These are phyloP conservation scores for Heliothis subflexa DNA, from an alignment of 1,140 invertebrate genomes.

Conservation along the genomic window DNA sequence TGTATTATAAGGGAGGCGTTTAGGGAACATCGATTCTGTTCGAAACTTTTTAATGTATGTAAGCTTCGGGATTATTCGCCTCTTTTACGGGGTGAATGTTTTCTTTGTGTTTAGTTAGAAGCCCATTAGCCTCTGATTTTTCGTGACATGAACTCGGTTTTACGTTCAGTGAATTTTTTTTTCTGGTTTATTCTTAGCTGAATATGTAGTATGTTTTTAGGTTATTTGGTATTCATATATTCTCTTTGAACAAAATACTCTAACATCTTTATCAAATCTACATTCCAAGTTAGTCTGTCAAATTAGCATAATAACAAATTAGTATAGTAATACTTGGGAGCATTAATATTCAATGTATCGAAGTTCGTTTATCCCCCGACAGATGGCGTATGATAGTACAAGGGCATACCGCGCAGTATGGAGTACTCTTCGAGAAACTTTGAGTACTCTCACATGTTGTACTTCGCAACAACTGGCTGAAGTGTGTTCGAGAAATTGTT, in stretches of 20 bases:
- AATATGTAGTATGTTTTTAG: too few species aligned
- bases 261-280: neutral
- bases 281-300: neutral
- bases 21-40: slow-evolving; percentile 22
- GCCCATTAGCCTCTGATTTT: neutral
- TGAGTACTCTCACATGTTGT: slow-evolving; percentile 3
- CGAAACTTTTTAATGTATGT: slow-evolving; percentile 34
- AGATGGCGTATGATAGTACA: slow-evolving; percentile 9
- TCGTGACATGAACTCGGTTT: too few species aligned
- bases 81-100: neutral
- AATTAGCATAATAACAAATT: neutral
- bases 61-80: neutral
- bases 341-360: slow-evolving; percentile 36
- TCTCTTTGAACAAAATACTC: neutral
- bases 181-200: too few species aligned
- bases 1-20: slow-evolving; percentile 21
- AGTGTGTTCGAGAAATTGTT: slow-evolving; percentile 25
- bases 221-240: neutral
- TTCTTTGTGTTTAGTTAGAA: neutral
- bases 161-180: too few species aligned
- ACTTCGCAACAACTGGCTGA: slow-evolving; percentile 18
- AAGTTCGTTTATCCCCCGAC: neutral
- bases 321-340: neutral
- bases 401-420: slow-evolving; percentile 16
- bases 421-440: neutral